phyloP scores from a whole-genome alignment of 2,888 invertebrate species.

The Villa cingulata region DNA sequence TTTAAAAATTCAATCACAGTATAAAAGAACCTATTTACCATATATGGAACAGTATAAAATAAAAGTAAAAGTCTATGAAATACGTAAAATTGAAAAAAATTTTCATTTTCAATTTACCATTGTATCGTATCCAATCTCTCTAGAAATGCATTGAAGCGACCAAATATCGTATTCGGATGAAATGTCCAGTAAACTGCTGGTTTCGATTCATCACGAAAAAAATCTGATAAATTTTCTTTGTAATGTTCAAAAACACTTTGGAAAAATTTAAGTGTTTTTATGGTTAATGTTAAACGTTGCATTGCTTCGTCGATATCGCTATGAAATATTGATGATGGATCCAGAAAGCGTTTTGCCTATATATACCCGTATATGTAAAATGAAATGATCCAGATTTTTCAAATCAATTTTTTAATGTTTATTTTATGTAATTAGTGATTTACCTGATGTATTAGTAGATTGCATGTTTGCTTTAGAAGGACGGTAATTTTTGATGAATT shows the following conservation, averaged over 20 bases:
- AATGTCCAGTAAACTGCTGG: slow-evolving; percentile 57
- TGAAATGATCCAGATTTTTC: background rate
- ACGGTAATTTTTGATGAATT: slow-evolving; percentile 79
- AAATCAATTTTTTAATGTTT: background rate
- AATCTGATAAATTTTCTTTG: slow-evolving; percentile 51
- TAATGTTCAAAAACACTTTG: slow-evolving; percentile 53
- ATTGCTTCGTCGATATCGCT: slow-evolving; percentile 90
- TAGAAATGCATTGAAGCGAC: slow-evolving; percentile 62
- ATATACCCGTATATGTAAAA: slow-evolving; percentile 21
- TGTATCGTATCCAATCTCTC: slow-evolving; percentile 63
- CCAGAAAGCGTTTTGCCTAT: slow-evolving; percentile 75
- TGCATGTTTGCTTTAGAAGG: slow-evolving; percentile 76
- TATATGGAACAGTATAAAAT: background rate
- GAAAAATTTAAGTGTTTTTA: slow-evolving; percentile 50
- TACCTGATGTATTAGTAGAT: slow-evolving; percentile 78
- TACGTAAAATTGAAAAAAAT: background rate
- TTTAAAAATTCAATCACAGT: slow-evolving; percentile 89
- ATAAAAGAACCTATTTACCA: slow-evolving; percentile 68
- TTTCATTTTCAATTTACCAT: slow-evolving; percentile 28
- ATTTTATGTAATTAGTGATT: slow-evolving; percentile 3
- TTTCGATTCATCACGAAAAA: slow-evolving; percentile 46
- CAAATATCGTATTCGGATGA: slow-evolving; percentile 68
- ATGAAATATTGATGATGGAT: slow-evolving; percentile 84
- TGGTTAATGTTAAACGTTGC: slow-evolving; percentile 59
- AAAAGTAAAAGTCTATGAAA: background rate